Conservation (phyloP, 2,797 vertebrate genomes). For the Poliocrania exsul region DNA sequence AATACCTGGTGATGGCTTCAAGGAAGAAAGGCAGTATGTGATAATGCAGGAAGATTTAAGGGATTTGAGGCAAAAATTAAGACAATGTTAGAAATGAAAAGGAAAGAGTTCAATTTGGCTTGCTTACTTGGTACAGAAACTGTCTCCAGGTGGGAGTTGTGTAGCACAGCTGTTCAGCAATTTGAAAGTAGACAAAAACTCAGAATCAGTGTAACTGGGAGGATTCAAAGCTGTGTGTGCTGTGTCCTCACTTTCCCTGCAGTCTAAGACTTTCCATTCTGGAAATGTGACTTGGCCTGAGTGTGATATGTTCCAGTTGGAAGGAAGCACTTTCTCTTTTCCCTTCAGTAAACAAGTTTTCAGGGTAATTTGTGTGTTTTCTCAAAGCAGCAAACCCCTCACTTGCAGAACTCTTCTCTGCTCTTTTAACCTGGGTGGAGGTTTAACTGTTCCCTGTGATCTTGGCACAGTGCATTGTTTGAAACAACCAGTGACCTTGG, state of each 20-base stretch:
- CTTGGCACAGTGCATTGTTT: background rate
- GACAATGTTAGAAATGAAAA: background rate
- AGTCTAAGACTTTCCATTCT: conserved; percentile 31
- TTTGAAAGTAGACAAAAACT: background rate
- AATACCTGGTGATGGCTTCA: background rate
- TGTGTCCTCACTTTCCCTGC: background rate
- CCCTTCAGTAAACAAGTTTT: background rate
- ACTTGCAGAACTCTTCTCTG: background rate
- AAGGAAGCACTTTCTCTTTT: conserved; percentile 7
- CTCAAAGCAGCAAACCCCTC: background rate
- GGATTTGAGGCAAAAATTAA: background rate
- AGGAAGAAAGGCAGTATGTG: background rate
- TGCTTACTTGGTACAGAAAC: background rate
- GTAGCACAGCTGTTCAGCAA: background rate
- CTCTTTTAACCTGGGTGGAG: conserved; percentile 40
- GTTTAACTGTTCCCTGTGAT: background rate
- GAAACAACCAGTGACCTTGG: background rate
- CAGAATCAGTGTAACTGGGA: background rate
- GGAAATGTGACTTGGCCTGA: conserved; percentile 29
- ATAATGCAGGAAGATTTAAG: background rate
- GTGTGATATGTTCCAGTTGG: background rate
- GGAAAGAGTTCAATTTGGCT: background rate
- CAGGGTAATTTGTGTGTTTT: background rate
- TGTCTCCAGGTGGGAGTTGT: background rate
- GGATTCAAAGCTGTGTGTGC: background rate